Conservation (phyloP, 2,888 invertebrate genomes). For the Junonia oenone region DNA sequence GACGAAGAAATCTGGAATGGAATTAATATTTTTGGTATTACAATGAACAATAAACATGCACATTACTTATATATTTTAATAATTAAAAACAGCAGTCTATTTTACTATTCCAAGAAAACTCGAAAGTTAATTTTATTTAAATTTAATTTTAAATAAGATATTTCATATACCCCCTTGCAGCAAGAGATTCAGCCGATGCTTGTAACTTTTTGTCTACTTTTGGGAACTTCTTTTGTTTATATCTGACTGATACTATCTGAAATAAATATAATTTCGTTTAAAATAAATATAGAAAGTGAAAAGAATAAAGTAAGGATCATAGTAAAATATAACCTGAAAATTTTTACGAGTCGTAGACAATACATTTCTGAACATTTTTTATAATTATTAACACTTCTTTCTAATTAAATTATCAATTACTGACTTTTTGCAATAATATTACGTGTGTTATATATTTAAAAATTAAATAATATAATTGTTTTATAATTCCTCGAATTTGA, state of each 20-base stretch:
- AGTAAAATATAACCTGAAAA: conserved; percentile 52
- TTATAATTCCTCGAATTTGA: background rate
- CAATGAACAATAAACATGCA: too few species aligned
- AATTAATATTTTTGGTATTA: background rate
- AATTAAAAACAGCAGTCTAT: too few species aligned
- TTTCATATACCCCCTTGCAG: conserved; percentile 82
- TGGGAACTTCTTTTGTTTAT: conserved; percentile 54
- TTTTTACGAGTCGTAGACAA: conserved; percentile 40
- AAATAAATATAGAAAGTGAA: background rate
- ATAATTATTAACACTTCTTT: background rate
- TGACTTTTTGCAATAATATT: background rate
- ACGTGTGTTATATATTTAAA: background rate
- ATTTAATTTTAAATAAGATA: background rate
- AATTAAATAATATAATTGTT: background rate
- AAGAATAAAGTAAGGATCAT: background rate
- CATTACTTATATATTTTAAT: too few species aligned
- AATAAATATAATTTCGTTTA: conserved; percentile 16
- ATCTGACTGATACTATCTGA: conserved; percentile 49
- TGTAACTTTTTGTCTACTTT: conserved; percentile 67
- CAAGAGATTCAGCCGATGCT: conserved; percentile 82
- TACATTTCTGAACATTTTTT: conserved; percentile 42
- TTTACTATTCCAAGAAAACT: too few species aligned
- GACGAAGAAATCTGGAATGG: conserved; percentile 84
- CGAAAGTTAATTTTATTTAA: too few species aligned
- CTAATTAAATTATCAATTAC: background rate